Evolutionary conservation across 2,888 invertebrate genomes (phyloP).

Genomic region (Morpho achilles): DNA sequence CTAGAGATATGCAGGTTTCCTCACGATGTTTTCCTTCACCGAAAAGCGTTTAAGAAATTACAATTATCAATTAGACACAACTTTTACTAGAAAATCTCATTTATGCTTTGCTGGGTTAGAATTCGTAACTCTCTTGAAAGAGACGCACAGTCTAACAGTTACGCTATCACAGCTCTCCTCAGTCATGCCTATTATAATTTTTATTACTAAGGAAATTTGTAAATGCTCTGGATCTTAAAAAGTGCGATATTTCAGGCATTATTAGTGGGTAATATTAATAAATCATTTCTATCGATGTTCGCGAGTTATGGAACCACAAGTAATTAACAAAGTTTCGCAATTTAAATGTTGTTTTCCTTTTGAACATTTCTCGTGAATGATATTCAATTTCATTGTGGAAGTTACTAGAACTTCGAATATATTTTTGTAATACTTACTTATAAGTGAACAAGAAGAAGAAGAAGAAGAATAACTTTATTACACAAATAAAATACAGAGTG

Average conservation of each 20-base stretch:
- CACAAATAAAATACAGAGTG: no score
- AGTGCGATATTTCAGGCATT: slow-evolving; percentile 1
- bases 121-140: no score
- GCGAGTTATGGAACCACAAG: slow-evolving; percentile 9
- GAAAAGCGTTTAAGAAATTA: no score
- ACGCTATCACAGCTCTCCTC: no score
- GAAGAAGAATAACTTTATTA: no score
- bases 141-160: no score
- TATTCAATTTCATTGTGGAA: slow-evolving; percentile 12
- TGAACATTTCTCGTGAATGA: slow-evolving; percentile 5
- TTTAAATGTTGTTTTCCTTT: slow-evolving; percentile 11
- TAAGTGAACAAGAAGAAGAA: no score
- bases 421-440: slow-evolving; percentile 3
- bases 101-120: no score
- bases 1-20: no score
- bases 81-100: no score
- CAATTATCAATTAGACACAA: no score
- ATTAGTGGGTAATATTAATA: slow-evolving; percentile 8
- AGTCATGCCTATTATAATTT: neutral
- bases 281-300: slow-evolving; percentile 18
- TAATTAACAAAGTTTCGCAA: slow-evolving; percentile 23
- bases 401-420: slow-evolving; percentile 11
- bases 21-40: no score
- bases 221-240: neutral
- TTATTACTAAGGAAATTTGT: neutral